Conservation (phyloP, 2,113 vertebrate genomes). For the Cheirogaleus medius region DNA sequence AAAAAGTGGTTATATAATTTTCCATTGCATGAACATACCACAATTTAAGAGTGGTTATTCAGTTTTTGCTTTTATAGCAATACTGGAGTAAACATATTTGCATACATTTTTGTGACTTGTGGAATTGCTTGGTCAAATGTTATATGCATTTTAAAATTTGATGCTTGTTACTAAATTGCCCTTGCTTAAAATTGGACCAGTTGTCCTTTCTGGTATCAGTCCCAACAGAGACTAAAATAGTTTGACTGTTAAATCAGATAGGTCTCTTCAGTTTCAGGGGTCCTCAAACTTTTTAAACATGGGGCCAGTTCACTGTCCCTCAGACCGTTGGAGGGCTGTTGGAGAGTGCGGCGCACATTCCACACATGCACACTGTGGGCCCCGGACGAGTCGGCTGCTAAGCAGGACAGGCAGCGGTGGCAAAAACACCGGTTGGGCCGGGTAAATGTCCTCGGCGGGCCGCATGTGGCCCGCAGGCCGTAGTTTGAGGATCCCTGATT, state of each 20-base stretch:
- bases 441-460: too few relatives aligned
- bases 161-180: not conserved
- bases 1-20: not conserved
- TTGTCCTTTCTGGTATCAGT: not conserved
- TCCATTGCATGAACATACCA: not conserved
- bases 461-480: too few relatives aligned
- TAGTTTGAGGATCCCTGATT: too few relatives aligned
- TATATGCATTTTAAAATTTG: conserved; percentile 15
- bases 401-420: too few relatives aligned
- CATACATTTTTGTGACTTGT: not conserved
- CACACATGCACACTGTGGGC: too few relatives aligned
- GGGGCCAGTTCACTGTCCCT: too few relatives aligned
- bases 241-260: not conserved
- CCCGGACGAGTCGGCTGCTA: too few relatives aligned
- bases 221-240: not conserved
- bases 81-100: not conserved
- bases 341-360: too few relatives aligned
- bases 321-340: too few relatives aligned
- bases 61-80: conserved; percentile 16
- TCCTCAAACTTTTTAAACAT: too few relatives aligned
- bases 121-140: conserved; percentile 37
- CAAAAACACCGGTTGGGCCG: too few relatives aligned
- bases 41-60: conserved; percentile 2
- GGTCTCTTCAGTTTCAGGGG: not conserved
- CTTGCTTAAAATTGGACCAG: not conserved